Evolutionary conservation across 2,797 vertebrate species (phyloP).

Genomic region (Ciconia nigra): DNA sequence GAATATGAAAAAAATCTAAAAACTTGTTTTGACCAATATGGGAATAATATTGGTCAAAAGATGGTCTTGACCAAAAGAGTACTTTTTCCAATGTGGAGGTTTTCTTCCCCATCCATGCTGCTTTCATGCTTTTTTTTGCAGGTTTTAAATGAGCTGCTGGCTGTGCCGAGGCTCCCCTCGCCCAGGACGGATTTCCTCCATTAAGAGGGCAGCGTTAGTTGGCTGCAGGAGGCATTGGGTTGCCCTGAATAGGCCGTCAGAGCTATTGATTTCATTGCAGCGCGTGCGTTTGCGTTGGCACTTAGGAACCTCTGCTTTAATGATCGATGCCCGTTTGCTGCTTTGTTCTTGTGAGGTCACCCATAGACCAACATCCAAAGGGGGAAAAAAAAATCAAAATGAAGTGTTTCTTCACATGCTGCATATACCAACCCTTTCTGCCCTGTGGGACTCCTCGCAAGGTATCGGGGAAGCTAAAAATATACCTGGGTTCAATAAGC

Average conservation of each 20-base stretch:
- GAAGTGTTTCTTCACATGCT: not conserved
- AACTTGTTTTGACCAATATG: not conserved
- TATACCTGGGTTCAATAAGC: not conserved
- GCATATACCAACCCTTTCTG: not conserved
- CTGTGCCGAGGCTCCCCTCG: not conserved
- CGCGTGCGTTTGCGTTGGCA: not conserved
- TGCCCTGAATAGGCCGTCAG: not conserved
- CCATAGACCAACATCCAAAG: not conserved
- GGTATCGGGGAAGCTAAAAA: not conserved
- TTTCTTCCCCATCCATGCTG: too few relatives aligned
- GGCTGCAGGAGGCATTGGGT: not conserved
- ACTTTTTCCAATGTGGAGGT: fast-evolving
- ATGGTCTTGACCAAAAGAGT: not conserved
- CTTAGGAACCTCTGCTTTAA: not conserved
- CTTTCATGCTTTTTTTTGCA: not conserved
- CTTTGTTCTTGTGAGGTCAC: not conserved
- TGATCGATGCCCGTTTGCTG: not conserved
- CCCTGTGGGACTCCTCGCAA: not conserved
- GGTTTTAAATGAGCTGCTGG: not conserved
- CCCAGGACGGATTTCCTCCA: too few relatives aligned
- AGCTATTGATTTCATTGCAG: not conserved
- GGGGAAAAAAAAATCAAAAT: too few relatives aligned
- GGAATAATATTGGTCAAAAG: not conserved
- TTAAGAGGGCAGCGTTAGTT: not conserved
- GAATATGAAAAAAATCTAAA: not conserved